Percentiles rank a stretch among this genome's conserved stretches.
These are phyloP conservation scores for Gnathonemus echidnorhynchus DNA, from an alignment of 2,113 vertebrate genomes.

Conservation along the genomic window DNA sequence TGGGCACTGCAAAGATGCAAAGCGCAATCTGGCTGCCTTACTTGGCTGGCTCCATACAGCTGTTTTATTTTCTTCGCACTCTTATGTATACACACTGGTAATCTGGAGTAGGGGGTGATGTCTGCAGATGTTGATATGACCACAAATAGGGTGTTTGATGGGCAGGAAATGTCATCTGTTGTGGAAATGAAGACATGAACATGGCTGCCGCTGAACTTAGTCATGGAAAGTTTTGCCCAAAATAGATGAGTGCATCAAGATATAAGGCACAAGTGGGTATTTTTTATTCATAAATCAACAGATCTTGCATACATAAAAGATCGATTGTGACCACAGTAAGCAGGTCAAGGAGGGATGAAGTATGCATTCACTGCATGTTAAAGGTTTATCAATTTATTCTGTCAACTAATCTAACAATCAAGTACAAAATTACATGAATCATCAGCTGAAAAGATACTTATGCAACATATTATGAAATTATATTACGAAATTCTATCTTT, in stretches of 20 bases:
- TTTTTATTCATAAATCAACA: background rate
- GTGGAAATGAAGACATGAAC: background rate
- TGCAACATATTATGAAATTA: background rate
- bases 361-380: background rate
- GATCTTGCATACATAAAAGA: background rate
- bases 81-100: background rate
- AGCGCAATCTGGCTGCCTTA: background rate
- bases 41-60: background rate
- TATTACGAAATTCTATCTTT: background rate
- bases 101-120: too few relatives aligned
- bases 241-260: background rate
- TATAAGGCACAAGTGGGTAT: background rate
- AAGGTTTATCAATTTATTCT: background rate
- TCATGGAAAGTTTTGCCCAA: conserved; percentile 1
- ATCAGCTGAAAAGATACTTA: background rate
- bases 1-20: background rate
- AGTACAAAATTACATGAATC: background rate
- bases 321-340: background rate
- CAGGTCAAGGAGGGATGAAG: background rate
- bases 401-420: background rate
- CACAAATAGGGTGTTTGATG: background rate
- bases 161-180: background rate
- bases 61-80: background rate
- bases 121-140: background rate
- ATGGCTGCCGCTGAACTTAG: background rate